Conservation (phyloP, 2,113 vertebrate genomes). For the Oophaga pumilio region DNA sequence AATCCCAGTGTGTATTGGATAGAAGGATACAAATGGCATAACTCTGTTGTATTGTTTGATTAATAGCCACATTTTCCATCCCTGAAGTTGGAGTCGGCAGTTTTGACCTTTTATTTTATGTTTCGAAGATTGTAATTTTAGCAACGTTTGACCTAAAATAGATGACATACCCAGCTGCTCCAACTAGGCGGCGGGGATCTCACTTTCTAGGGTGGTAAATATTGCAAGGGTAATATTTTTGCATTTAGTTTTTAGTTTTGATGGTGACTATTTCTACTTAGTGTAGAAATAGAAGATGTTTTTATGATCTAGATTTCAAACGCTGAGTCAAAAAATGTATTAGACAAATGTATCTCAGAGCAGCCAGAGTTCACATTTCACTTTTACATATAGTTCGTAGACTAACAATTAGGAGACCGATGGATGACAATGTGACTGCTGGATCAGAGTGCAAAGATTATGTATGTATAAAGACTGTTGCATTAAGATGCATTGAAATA, state of each 20-base stretch:
- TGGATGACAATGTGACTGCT: background rate
- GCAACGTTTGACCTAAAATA: constrained; percentile 4
- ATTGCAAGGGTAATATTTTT: background rate
- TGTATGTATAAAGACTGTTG: background rate
- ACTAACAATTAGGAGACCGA: background rate
- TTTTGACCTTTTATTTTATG: constrained; percentile 10
- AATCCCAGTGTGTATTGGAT: background rate
- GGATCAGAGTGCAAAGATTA: background rate
- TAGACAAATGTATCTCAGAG: background rate
- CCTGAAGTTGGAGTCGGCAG: background rate
- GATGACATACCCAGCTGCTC: background rate
- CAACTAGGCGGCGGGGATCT: background rate
- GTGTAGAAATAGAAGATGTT: background rate
- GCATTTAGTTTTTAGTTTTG: background rate
- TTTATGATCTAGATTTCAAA: background rate
- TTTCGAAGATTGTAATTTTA: background rate
- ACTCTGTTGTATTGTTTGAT: background rate
- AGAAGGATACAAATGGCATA: background rate
- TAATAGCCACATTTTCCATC: constrained; percentile 13
- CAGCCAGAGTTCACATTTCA: background rate
- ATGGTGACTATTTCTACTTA: background rate
- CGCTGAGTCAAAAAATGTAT: background rate
- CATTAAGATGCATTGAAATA: background rate
- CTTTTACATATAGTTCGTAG: background rate
- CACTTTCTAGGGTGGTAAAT: background rate